A percentile compares a stretch with the other conserved stretches of the same genome.
These are phyloP conservation scores for Lepus europaeus DNA, from an alignment of 2,113 vertebrate genomes.

Conservation along the genomic window DNA sequence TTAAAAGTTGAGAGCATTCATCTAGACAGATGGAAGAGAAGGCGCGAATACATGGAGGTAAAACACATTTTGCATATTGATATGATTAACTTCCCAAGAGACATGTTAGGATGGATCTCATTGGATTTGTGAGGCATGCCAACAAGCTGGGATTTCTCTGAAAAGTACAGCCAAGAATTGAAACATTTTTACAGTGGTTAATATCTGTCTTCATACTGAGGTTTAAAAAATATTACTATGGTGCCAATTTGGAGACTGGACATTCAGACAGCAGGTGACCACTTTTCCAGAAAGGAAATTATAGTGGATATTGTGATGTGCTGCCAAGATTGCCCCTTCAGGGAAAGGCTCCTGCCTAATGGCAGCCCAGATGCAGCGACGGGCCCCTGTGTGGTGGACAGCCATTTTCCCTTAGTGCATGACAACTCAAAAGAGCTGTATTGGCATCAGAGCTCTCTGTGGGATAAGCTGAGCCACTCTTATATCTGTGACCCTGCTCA, in stretches of 20 bases:
- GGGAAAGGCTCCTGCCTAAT: not conserved
- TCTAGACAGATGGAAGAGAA: not conserved
- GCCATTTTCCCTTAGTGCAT: not conserved
- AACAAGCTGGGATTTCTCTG: not conserved
- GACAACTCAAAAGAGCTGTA: not conserved
- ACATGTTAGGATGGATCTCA: not conserved
- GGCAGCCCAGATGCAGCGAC: not conserved
- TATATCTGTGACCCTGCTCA: not conserved
- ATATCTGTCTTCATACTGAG: not conserved
- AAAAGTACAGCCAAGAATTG: not conserved
- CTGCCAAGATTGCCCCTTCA: not conserved
- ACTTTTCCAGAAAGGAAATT: not conserved
- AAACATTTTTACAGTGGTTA: not conserved
- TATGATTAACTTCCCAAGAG: not conserved
- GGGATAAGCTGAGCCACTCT: not conserved
- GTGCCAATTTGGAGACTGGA: not conserved
- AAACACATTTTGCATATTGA: not conserved
- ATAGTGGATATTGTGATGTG: not conserved
- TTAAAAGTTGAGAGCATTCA: not conserved
- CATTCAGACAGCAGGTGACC: not conserved
- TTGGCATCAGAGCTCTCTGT: not conserved
- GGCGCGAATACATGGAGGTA: not conserved
- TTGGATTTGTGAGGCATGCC: not conserved
- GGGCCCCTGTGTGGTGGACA: not conserved
- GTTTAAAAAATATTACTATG: not conserved